Conservation (phyloP, 2,888 invertebrate genomes). For the Cryptocephalus primarius region DNA sequence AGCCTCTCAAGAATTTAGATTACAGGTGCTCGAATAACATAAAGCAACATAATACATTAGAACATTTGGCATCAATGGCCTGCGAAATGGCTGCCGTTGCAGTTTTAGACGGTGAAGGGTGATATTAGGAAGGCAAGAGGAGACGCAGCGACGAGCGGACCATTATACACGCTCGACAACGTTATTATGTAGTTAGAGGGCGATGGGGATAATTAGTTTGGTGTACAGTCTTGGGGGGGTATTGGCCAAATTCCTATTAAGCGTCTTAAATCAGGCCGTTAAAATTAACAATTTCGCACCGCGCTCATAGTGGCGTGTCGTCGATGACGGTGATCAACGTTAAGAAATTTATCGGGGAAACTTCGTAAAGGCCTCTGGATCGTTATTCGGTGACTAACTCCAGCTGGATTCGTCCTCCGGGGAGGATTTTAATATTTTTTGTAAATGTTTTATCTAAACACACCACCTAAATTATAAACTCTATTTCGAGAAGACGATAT, state of each 20-base stretch:
- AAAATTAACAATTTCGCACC: constrained; percentile 23
- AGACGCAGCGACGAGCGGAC: constrained; percentile 17
- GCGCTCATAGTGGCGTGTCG: constrained; percentile 12
- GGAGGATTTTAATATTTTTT: no score
- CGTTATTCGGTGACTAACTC: no score
- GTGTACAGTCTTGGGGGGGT: constrained; percentile 22
- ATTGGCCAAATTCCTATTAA: constrained; percentile 23
- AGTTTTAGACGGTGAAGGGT: constrained; percentile 11
- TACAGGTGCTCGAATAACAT: constrained; percentile 4
- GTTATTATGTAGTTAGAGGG: constrained; percentile 23
- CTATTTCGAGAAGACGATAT: no score
- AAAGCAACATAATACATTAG: constrained; percentile 6
- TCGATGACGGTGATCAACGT: no score
- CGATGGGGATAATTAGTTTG: constrained; percentile 25
- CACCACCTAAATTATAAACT: no score
- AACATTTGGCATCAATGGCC: constrained; percentile 4
- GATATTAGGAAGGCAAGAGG: constrained; percentile 19
- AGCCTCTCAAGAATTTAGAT: background rate
- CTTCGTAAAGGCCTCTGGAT: no score
- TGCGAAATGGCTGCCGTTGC: constrained; percentile 7
- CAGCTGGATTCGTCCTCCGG: no score
- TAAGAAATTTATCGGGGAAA: no score
- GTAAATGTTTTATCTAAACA: no score
- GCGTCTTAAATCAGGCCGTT: constrained; percentile 20
- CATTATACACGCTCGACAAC: constrained; percentile 21